Percentiles rank a stretch among this genome's conserved stretches.
Evolutionary conservation across 2,113 vertebrate species (phyloP).

Genomic region (Gambusia affinis): DNA sequence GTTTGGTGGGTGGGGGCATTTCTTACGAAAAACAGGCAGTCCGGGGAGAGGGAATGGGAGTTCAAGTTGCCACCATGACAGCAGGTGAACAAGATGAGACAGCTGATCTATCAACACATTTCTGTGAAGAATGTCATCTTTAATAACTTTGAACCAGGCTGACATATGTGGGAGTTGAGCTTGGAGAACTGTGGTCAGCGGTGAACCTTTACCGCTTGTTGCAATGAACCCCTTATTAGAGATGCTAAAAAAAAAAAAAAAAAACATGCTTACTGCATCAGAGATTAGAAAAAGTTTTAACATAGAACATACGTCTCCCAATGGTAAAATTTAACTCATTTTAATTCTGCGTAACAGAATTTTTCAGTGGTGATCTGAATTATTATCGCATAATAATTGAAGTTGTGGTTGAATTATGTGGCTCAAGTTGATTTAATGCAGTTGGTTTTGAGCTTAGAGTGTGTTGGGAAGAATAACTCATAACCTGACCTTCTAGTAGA

Average conservation of each 20-base stretch:
- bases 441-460: no score
- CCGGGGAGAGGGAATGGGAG: neutral
- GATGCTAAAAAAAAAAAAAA: neutral
- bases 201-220: neutral
- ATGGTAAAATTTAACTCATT: no score
- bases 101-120: neutral
- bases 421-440: no score
- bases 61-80: neutral
- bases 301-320: no score
- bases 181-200: neutral
- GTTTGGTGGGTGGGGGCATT: slow-evolving; percentile 39
- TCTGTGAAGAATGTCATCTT: neutral
- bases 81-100: slow-evolving; percentile 1
- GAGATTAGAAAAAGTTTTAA: no score
- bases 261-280: neutral
- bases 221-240: neutral
- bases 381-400: no score
- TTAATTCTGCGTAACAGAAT: no score
- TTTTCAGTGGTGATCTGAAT: no score
- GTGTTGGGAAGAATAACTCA: no score
- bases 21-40: slow-evolving; percentile 23
- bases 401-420: no score
- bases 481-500: no score
- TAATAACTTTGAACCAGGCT: neutral
- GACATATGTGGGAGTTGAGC: neutral